Base-by-base conservation (phyloP, 2,888 invertebrate genomes). In the Steinernema scapterisci region DNA sequence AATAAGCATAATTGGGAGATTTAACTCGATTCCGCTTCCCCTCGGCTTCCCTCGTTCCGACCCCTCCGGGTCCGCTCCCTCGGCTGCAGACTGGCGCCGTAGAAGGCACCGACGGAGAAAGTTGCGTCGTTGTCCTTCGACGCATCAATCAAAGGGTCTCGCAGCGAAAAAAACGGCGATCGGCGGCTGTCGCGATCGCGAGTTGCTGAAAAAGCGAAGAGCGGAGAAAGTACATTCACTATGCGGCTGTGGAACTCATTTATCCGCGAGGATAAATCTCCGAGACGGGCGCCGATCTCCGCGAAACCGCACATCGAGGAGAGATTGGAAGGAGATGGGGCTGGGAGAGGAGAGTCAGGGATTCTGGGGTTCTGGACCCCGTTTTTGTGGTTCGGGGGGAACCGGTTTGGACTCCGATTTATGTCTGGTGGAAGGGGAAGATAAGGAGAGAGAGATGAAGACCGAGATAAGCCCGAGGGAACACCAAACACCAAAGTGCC, bases 191-290 rank as follows among this genome's bases (percentile, higher is more conserved):
- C 63, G 25, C 25, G 31, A 63, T 27, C 31, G 63, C 63, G 16
- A 25, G 25, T 13, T 13, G 63, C 27, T 25, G 63, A 63, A 63
- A 63, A 25, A 25, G 31, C 54, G 13, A 38, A 38, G 38, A 38
- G 38, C 38, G 38, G 38, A 9, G 63, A 63, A 63, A 63, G 63
- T 63, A 31, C 63, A n/a, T n/a, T n/a, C n/a, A 63, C 63, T 63
- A 63, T 63, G 63, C 63, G 63, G 63, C 63, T 63, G 63, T 63
- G 63, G 27, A 63, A 63, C 63, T 63, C 63, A 63, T 63, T 31
- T 31, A 31, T 63, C 63, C 63, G 63, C 48, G 38, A 63, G 63
- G 27, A 63, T 63, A 63, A 63, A 63, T 63, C 63, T 6, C 31
- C 63, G 27, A 25, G 38, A 52, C n/a, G n/a, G 3, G 48, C 48